Evolutionary conservation across 2,888 invertebrate species (phyloP).

Genomic region (Lacanobia wlatinum): DNA sequence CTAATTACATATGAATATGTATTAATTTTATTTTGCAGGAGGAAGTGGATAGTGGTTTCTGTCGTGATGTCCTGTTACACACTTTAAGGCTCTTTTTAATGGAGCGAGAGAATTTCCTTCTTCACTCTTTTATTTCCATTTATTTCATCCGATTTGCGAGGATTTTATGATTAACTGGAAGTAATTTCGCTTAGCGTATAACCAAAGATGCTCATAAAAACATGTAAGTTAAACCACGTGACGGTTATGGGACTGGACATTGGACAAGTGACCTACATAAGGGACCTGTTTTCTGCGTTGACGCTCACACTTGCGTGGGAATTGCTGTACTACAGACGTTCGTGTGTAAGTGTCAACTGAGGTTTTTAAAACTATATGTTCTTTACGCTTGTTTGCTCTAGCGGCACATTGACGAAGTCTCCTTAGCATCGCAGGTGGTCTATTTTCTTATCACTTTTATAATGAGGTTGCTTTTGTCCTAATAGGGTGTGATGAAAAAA

Average conservation of each 20-base stretch:
- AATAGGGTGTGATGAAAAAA: not conserved
- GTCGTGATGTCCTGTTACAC: not conserved
- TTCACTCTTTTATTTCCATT: not conserved
- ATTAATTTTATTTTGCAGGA: slow-evolving; percentile 50
- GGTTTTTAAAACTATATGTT: slow-evolving; percentile 33
- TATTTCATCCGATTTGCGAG: not conserved
- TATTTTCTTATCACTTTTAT: not conserved
- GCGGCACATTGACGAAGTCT: slow-evolving; percentile 1
- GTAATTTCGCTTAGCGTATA: slow-evolving; percentile 8
- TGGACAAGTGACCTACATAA: slow-evolving; percentile 60
- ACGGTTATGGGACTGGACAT: slow-evolving; percentile 37
- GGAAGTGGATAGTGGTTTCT: slow-evolving; percentile 8
- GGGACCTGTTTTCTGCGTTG: slow-evolving; percentile 53
- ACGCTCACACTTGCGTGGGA: slow-evolving; percentile 54
- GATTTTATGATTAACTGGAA: not conserved
- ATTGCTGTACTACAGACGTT: slow-evolving; percentile 24
- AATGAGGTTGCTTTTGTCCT: not conserved
- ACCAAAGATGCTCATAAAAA: slow-evolving; percentile 36
- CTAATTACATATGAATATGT: slow-evolving; percentile 58
- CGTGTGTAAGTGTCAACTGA: slow-evolving; percentile 48
- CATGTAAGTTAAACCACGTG: slow-evolving; percentile 21
- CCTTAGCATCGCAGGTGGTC: slow-evolving; percentile 20
- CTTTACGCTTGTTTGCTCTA: slow-evolving; percentile 37
- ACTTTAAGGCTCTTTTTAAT: not conserved
- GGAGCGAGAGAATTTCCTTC: not conserved